phyloP scores from a whole-genome alignment of 2,888 invertebrate species.

The Nymphalis c-album region DNA sequence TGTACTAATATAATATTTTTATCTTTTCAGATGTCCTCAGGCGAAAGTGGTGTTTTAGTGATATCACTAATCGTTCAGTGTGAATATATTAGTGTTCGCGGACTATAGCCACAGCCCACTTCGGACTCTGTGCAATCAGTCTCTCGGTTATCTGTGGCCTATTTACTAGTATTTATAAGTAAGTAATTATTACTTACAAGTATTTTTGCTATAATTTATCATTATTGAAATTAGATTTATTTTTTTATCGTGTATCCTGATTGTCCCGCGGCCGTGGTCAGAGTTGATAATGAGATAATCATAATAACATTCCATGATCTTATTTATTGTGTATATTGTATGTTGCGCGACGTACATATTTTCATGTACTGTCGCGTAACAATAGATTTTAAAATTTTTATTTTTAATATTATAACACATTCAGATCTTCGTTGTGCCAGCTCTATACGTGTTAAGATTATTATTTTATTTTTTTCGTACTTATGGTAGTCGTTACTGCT shows the following conservation, averaged over 20 bases:
- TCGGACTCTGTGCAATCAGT: constrained; percentile 36
- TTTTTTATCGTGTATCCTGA: constrained; percentile 60
- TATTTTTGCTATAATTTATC: constrained; percentile 81
- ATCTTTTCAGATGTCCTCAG: constrained; percentile 3
- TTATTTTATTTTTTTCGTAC: constrained; percentile 80
- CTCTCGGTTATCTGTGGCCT: constrained; percentile 45
- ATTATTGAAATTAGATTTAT: constrained; percentile 68
- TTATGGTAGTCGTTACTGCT: constrained; percentile 75
- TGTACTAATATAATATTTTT: neutral
- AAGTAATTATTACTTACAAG: too few relatives aligned
- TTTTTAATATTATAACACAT: constrained; percentile 49
- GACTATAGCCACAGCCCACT: constrained; percentile 28
- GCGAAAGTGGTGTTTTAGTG: constrained; percentile 1
- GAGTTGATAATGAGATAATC: constrained; percentile 62
- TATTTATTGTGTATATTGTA: constrained; percentile 81
- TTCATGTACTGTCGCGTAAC: constrained; percentile 72
- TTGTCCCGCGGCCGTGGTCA: constrained; percentile 52
- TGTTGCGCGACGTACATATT: constrained; percentile 74
- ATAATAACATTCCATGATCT: constrained; percentile 80
- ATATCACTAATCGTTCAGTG: constrained; percentile 6
- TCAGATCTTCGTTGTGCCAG: constrained; percentile 81
- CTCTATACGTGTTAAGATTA: constrained; percentile 74
- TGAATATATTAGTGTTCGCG: constrained; percentile 22
- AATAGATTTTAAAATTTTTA: constrained; percentile 56
- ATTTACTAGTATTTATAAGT: too few relatives aligned